Percentiles rank a stretch among this genome's conserved stretches.
These are phyloP conservation scores for Halocaridina rubra DNA, from an alignment of 2,888 invertebrate species.

Conservation along the genomic window DNA sequence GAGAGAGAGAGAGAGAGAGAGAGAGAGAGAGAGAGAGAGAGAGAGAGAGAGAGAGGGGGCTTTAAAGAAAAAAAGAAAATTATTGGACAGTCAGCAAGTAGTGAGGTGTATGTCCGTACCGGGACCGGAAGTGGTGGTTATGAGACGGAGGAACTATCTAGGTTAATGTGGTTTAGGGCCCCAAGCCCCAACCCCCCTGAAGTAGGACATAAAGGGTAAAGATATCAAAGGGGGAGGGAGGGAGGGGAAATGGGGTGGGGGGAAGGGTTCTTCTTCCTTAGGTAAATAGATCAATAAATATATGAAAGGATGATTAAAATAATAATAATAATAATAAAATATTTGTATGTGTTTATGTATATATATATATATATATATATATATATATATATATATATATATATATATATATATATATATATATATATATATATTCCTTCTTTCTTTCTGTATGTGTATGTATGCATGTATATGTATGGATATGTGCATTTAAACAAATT, in stretches of 20 bases:
- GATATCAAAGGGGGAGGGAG: neutral
- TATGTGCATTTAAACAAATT: neutral
- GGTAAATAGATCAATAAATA: too few species aligned
- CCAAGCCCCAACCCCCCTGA: too few species aligned
- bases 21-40: too few species aligned
- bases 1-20: too few species aligned
- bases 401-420: neutral
- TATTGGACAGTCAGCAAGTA: too few species aligned
- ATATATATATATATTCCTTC: neutral
- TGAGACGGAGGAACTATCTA: conserved; percentile 30
- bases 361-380: neutral
- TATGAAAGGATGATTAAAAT: too few species aligned
- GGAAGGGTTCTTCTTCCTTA: too few species aligned
- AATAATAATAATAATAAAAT: neutral
- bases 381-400: neutral
- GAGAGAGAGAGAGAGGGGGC: too few species aligned
- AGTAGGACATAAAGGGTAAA: conserved; percentile 55
- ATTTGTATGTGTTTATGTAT: neutral
- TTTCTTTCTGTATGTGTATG: neutral
- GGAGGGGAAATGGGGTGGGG: neutral
- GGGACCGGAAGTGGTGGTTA: conserved; percentile 49
- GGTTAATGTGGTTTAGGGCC: conserved; percentile 47
- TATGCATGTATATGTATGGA: neutral
- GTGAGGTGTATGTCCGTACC: neutral
- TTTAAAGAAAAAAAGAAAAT: too few species aligned